Evolutionary conservation across 2,797 vertebrate species (phyloP), one percentile per base, ranked within the genome.

Genomic region (Siniperca undulata): DNA sequence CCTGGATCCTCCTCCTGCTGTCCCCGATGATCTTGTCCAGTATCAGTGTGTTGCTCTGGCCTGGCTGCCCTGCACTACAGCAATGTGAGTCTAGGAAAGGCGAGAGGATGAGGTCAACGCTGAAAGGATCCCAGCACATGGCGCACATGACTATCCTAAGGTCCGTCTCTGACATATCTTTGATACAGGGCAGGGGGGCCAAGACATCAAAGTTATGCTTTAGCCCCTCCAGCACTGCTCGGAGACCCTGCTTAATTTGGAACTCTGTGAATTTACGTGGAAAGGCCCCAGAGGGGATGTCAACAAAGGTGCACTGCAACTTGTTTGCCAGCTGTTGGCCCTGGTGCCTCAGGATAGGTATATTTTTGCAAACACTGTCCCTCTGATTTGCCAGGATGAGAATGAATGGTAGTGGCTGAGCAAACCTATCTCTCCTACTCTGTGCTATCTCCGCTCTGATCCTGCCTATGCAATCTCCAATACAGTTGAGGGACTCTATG

Each of bases 111-210:
- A 99, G 97, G 94, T 99, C 98, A 59, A 99, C 97, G 34, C 98
- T 99, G 89, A 99, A 99, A 0, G 98, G 98, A 94, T 99, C 98
- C 70, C 98, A 98, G 94, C 99, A 99, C 99, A 99, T 99, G 85
- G 97, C 98, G 85, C 98, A 99, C 98, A 99, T 99, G 48, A 99
- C 98, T 71, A 99, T 99, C 86, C 98, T 96, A 60, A 99, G 94
- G 89, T 99, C 98, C 0, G 97, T 97, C 95, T 99, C 99, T 0
- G 98, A 97, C 86, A 98, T 93, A 93, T 99, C 98, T 93, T 99
- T 99, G 95, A 98, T 98, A 67, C 95, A 97, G 10, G 98, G 98
- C 93, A 97, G 94, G 0, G 98, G 97, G 75, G 96, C 97, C 79
- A 98, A 95, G 83, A 98, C 96, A 83, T 99, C 98, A 80, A 97